Evolutionary conservation across 2,113 vertebrate species (phyloP), one percentile per base, ranked within the genome.

Genomic region (Caretta caretta): DNA sequence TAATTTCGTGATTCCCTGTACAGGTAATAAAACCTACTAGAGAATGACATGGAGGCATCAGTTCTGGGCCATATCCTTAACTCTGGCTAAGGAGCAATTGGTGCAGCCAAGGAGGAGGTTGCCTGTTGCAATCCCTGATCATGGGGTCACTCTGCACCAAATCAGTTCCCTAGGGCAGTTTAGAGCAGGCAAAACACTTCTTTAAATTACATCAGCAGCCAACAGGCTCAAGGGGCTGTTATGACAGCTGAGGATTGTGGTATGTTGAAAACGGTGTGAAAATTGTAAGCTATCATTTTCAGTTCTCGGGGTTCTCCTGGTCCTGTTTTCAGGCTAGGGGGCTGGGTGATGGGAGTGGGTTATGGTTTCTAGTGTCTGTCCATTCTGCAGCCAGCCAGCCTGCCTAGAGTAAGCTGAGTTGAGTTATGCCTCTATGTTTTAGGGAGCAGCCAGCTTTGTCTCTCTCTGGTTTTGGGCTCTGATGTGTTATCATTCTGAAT

Each of bases 181-280:
- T 56, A n/a, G 78, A 93, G 85, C 57, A 29, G 57, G 25, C 24
- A 59, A 59, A 57, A 59, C 57, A 27, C 56, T 54, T 16, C 56
- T 79, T 54, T 0, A 1, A 5, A 16, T 46, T 3, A 4, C 51
- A 10, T 72, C 6, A 1, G 5, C 5, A 35, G 29, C 35, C 6
- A 1, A 5, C 5, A 35, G 29, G 27, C 16, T 50, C 0, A 0
- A 48, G 24, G 42, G 78, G 4, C 57, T 54, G 19, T 27, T 48
- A 29, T 84, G 51, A 14, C 24, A 80, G 8, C n/a, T 48, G 35
- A 75, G 42, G 14, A 87, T 27, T 11, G 14, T 48, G 0, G 1
- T 31, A n/a, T n/a, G 19, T 46, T 16, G 65, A 59, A 59, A 59
- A 59, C 25, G 10, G 25, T 29, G 25, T 27, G 25, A 59, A 27